Evolutionary conservation across 2,797 vertebrate genomes (phyloP), one percentile per base, ranked within the genome.

Genomic region (Lophotriccus pileatus): DNA sequence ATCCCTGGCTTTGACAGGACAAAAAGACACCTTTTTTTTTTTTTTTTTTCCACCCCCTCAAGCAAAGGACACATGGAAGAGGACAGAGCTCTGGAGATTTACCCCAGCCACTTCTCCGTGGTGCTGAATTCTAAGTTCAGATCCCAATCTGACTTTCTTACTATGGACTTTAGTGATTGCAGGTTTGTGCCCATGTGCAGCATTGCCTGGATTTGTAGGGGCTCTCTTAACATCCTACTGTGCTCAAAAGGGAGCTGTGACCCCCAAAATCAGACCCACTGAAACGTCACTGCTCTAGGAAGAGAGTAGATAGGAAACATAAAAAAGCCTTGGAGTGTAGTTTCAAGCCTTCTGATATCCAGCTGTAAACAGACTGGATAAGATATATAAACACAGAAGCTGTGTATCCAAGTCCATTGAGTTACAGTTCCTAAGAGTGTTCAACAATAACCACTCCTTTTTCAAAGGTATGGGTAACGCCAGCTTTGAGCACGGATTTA

Each of bases 121-220:
- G 19, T 1, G 0, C 46, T 36, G 64, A 72, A 86, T 7, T 41
- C 16, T 43, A 55, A 60, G 49, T n/a, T 85, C 47, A 55, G n/a
- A 37, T 58, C 22, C 32, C 74, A 43, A 55, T 3, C 20, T 58
- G 34, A 15, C 10, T 36, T 34, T 21, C 56, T 52, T 83, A 20
- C 32, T 18, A 2, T 5, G 27, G 64, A 53, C 34, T 60, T 49
- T 3, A 77, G 18, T 3, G 24, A 56, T 0, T 63, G 30, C 22
- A 34, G 28, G 19, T 63, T 37, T 55, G 41, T 39, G 18, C 5
- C 32, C 23, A 22, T 1, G 7, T 28, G 7, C 20, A 80, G 11
- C 0, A 0, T 0, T 39, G 30, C 5, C 5, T 47, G 43, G 70
- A 69, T 76, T 34, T 73, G 12, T 36, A 55, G 23, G 25, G 39